Evolutionary conservation across 2,888 invertebrate genomes (phyloP).

Genomic region (Orthonevra nobilis): DNA sequence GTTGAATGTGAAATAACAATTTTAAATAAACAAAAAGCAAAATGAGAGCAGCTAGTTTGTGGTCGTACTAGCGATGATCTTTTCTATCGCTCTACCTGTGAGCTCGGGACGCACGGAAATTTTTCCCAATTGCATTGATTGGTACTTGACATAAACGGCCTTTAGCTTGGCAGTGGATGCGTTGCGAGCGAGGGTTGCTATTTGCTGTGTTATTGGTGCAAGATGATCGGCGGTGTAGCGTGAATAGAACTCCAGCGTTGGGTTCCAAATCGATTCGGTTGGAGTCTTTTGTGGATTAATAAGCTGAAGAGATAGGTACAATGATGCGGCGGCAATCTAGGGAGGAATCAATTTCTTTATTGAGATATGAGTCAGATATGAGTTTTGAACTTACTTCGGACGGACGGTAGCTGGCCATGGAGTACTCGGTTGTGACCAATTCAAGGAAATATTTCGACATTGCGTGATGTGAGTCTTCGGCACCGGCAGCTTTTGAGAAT

Average conservation of each 20-base stretch:
- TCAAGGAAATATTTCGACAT: conserved; percentile 96
- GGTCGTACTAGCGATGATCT: conserved; percentile 73
- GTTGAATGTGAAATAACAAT: conserved; percentile 1
- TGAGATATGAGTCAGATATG: too few species aligned
- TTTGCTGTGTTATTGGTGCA: conserved; percentile 84
- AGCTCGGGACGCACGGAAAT: conserved; percentile 85
- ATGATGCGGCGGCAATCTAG: conserved; percentile 79
- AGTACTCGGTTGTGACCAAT: conserved; percentile 89
- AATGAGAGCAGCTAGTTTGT: conserved; percentile 13
- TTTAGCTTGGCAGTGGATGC: conserved; percentile 87
- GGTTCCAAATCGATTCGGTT: conserved; percentile 85
- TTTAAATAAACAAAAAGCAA: conserved; percentile 2
- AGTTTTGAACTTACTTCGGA: conserved; percentile 92
- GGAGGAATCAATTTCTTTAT: too few species aligned
- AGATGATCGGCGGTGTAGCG: conserved; percentile 87
- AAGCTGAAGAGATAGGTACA: conserved; percentile 77
- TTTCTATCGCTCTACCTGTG: conserved; percentile 75
- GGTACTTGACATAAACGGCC: conserved; percentile 86
- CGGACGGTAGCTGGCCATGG: conserved; percentile 88
- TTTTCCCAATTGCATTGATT: conserved; percentile 82
- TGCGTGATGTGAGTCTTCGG: conserved; percentile 85
- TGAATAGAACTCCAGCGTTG: conserved; percentile 88
- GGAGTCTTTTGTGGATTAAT: conserved; percentile 76
- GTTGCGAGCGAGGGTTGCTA: conserved; percentile 86
- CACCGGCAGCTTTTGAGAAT: conserved; percentile 84